A percentile compares a stretch with the other conserved stretches of the same genome.
These are phyloP conservation scores for Mellivora capensis DNA, from an alignment of 2,113 vertebrate species.

Conservation along the genomic window DNA sequence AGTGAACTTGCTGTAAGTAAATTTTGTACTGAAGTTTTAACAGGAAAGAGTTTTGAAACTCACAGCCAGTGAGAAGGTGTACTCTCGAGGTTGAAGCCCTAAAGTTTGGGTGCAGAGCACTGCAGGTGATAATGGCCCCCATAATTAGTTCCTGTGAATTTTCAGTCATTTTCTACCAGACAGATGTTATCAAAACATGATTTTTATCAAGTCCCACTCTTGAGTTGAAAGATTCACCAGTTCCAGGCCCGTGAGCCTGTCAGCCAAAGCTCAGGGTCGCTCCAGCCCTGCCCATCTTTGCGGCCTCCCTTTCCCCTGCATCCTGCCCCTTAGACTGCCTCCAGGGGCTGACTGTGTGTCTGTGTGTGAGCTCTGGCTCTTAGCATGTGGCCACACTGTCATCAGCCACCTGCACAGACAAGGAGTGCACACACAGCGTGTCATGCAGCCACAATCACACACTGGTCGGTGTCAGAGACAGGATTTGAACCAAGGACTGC, in stretches of 20 bases:
- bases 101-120: neutral
- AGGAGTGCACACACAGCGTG: neutral
- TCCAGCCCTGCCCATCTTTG: neutral
- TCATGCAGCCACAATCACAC: neutral
- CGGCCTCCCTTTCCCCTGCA: neutral
- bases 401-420: neutral
- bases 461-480: neutral
- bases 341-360: neutral
- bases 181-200: neutral
- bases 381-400: fast-evolving
- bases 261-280: fast-evolving
- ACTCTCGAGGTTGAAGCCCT: neutral
- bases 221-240: fast-evolving
- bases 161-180: neutral
- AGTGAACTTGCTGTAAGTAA: neutral
- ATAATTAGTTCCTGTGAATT: neutral
- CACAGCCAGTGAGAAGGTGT: neutral
- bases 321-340: neutral
- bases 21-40: neutral
- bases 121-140: neutral
- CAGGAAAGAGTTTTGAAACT: neutral
- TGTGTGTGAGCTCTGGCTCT: neutral
- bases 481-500: neutral
- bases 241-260: neutral
- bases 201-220: neutral